These are phyloP conservation scores for Eudyptes chrysolophus DNA, from an alignment of 2,113 vertebrate species.

Conservation along the genomic window DNA sequence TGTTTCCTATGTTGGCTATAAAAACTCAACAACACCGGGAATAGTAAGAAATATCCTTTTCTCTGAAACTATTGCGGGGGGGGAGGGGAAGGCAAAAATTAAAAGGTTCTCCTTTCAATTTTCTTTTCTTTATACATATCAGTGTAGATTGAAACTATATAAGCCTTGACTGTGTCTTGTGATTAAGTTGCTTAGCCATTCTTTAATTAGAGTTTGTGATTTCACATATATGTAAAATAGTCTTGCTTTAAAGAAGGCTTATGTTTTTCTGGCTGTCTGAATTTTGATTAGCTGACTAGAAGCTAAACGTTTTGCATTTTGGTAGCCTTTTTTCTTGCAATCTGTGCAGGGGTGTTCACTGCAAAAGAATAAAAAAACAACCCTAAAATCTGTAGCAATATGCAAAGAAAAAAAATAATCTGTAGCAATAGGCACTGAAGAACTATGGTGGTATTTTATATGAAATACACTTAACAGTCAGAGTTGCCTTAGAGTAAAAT, in stretches of 20 bases:
- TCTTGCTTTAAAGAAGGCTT: neutral
- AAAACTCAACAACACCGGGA: neutral
- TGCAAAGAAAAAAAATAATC: neutral
- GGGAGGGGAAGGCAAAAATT: neutral
- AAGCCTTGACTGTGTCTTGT: neutral
- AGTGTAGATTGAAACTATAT: neutral
- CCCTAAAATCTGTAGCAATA: neutral
- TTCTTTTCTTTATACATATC: neutral
- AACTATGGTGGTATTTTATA: neutral
- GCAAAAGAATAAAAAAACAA: neutral
- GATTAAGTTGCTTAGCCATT: neutral
- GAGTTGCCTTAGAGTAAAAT: neutral
- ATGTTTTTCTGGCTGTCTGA: neutral
- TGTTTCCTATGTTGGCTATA: slow-evolving; percentile 11
- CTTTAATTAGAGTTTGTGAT: neutral
- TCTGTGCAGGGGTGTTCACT: neutral
- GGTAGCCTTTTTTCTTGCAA: neutral
- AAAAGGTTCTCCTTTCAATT: neutral
- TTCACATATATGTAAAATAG: neutral
- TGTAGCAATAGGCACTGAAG: neutral
- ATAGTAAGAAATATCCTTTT: neutral
- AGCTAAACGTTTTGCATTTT: neutral
- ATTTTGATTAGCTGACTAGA: neutral
- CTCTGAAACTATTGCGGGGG: neutral
- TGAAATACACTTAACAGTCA: neutral